Base-by-base conservation (phyloP, 2,888 invertebrate species). In the Myathropa florea region DNA sequence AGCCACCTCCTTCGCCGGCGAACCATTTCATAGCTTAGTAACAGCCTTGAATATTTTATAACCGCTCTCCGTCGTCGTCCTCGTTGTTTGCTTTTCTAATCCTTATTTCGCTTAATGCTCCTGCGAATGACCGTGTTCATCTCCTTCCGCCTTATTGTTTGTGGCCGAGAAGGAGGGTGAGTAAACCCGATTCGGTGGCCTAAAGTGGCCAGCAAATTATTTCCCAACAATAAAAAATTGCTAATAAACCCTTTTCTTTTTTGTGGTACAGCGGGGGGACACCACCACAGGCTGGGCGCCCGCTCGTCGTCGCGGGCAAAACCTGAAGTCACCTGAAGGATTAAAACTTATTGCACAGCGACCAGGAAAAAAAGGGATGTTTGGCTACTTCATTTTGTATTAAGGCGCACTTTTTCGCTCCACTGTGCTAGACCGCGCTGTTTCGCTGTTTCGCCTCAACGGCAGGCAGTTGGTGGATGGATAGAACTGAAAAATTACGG, bases 11-110 rank as follows among this genome's bases (percentile, higher is more conserved):
- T 46, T 61, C 78, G 28, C 30, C 57, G 9, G 21, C 23, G 26
- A 72, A 60, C 73, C 70, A 65, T 79, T 79, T 82, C 78, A 79
- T 75, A 75, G 83, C 68, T 78, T 83, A 86, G 78, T 86, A 82
- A 83, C 85, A 86, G 57, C 86, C 78, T 86, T 86, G 82, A 86
- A 86, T 86, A 85, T 83, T 85, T 88, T 75, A 84, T 73, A 46
- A 78, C 77, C 71, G 55, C 64, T 21, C 61, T 23, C 10, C 73
- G 64, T 18, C 76, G 61, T 70, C 68, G 68, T 59, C 64, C 36
- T 28, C 30, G 61, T 73, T 61, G 46, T 39, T 60, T 39, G 33
- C 59, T 67, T 28, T 79, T 68, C 73, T 78, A 86, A 82, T 86
- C 82, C 78, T 65, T 33, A 60, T 70, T 73, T 36, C 18, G 28